These are phyloP conservation scores for Desmophyllum pertusum DNA, from an alignment of 92 coral and sea anemone genomes.

Conservation along the genomic window DNA sequence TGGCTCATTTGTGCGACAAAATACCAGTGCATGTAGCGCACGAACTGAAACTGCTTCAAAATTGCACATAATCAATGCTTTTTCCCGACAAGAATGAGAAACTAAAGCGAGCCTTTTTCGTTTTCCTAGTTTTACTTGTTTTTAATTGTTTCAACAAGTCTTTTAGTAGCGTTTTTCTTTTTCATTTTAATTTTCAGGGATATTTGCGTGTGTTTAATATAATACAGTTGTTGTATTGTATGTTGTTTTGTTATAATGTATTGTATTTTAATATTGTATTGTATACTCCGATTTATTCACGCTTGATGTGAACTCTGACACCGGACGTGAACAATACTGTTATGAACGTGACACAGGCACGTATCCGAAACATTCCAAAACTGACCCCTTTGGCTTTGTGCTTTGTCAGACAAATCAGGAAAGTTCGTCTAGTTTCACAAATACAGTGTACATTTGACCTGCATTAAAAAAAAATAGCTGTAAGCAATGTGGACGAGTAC, in stretches of 20 bases:
- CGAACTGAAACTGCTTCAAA: background rate
- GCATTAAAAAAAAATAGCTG: too few species aligned
- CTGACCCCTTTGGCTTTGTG: too few species aligned
- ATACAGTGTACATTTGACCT: too few species aligned
- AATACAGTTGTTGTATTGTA: background rate
- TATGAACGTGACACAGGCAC: background rate
- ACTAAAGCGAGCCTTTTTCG: background rate
- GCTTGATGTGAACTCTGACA: background rate
- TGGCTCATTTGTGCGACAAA: background rate
- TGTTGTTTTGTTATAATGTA: background rate
- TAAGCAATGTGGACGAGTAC: too few species aligned
- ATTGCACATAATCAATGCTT: background rate
- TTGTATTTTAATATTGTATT: background rate
- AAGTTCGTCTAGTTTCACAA: too few species aligned
- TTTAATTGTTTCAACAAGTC: background rate
- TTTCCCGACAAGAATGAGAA: background rate
- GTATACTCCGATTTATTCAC: background rate
- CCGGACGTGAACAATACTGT: background rate
- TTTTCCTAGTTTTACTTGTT: background rate
- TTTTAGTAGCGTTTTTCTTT: background rate
- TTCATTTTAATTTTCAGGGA: background rate
- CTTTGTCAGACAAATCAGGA: too few species aligned
- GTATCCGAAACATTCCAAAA: background rate
- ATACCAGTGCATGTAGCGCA: background rate
- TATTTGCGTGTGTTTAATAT: background rate